Evolutionary conservation across 2,888 invertebrate species (phyloP).

Genomic region (Branchipolynoe longqiensis): DNA sequence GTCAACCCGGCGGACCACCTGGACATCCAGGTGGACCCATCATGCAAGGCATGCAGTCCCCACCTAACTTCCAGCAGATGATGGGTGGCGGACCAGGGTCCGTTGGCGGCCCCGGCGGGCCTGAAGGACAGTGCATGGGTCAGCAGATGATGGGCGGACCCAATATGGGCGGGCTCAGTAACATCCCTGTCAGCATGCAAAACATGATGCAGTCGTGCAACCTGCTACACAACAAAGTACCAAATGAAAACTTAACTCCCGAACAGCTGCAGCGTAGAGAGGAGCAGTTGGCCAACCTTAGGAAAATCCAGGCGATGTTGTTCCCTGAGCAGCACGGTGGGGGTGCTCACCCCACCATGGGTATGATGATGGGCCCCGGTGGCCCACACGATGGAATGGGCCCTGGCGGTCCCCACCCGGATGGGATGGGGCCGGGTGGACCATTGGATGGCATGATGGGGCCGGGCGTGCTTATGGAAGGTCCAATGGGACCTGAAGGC

Average conservation of each 20-base stretch:
- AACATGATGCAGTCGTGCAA: conserved; percentile 65
- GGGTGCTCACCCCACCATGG: conserved; percentile 52
- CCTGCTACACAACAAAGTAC: conserved; percentile 79
- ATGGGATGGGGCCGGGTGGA: conserved; percentile 65
- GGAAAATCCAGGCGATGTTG: conserved; percentile 95
- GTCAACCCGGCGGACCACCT: background rate
- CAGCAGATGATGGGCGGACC: conserved; percentile 47
- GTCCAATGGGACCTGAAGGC: conserved; percentile 82
- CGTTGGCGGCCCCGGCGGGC: conserved; percentile 42
- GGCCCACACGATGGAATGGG: conserved; percentile 60
- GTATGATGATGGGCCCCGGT: conserved; percentile 62
- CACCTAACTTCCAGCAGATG: conserved; percentile 4
- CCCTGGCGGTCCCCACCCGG: conserved; percentile 45
- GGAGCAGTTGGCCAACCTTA: conserved; percentile 93
- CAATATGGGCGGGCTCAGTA: background rate
- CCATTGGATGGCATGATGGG: conserved; percentile 70
- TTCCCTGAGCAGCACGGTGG: conserved; percentile 87
- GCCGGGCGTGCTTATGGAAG: conserved; percentile 54
- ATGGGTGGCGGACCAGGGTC: conserved; percentile 25
- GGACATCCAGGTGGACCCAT: background rate
- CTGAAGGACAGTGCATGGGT: conserved; percentile 40
- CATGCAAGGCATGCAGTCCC: conserved; percentile 57
- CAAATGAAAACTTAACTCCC: conserved; percentile 93
- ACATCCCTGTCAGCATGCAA: conserved; percentile 18
- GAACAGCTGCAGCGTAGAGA: conserved; percentile 96